A percentile compares a stretch with the other conserved stretches of the same genome.
Evolutionary conservation across 2,113 vertebrate genomes (phyloP).

Genomic region (Dasyornis broadbenti): DNA sequence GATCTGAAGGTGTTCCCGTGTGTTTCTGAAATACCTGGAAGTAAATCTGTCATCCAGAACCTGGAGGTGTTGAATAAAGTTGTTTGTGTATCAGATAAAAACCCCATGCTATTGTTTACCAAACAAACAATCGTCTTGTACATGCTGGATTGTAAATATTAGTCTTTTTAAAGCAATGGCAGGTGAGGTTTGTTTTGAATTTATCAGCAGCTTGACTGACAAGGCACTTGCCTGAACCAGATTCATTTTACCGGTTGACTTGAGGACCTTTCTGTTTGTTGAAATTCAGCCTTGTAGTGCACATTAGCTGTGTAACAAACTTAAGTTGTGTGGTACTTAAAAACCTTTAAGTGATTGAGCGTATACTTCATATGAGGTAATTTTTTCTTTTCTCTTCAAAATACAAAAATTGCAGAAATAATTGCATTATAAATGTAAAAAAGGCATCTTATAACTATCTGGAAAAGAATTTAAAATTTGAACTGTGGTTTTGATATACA

Average conservation of each 20-base stretch:
- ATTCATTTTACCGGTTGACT: not conserved
- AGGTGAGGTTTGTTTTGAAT: not conserved
- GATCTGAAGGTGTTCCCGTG: not conserved
- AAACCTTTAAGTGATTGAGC: not conserved
- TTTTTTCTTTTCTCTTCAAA: not conserved
- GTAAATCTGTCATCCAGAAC: not conserved
- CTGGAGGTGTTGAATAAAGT: not conserved
- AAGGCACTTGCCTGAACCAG: not conserved
- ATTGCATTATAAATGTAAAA: not conserved
- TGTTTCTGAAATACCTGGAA: not conserved
- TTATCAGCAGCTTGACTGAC: not conserved
- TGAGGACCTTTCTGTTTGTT: not conserved
- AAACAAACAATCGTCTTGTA: not conserved
- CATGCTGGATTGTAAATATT: not conserved
- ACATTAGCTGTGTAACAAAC: not conserved
- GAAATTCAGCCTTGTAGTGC: not conserved
- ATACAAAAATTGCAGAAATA: not conserved
- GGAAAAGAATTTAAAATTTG: not conserved
- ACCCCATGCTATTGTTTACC: not conserved
- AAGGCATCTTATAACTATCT: not conserved
- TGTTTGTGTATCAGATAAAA: slow-evolving; percentile 8
- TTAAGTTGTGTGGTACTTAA: not conserved
- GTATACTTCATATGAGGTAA: not conserved
- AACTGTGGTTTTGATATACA: not conserved
- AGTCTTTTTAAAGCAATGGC: not conserved